Percentiles rank a stretch among this genome's conserved stretches.
Conservation (phyloP, 1,140 invertebrate species). For the Pseudomyrmex flavicornis region DNA sequence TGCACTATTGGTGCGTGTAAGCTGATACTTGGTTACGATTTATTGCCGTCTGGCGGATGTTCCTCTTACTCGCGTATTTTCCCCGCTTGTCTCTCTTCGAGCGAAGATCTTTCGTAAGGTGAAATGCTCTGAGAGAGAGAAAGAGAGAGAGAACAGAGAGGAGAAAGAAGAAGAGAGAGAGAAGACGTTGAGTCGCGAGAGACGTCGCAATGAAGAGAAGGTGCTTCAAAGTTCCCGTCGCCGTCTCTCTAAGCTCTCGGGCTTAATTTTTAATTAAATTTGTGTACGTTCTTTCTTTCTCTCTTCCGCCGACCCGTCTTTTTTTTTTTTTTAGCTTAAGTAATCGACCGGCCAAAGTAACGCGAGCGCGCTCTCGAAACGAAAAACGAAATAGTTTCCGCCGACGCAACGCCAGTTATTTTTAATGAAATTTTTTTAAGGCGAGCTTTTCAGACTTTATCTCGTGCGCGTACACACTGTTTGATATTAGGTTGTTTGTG, state of each 20-base stretch:
- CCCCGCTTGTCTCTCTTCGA: conserved; percentile 34
- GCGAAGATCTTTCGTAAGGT: conserved; percentile 3
- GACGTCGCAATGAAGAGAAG: background rate
- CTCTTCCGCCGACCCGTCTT: background rate
- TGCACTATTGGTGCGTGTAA: conserved; percentile 48
- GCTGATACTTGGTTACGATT: conserved; percentile 59
- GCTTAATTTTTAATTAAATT: conserved; percentile 59
- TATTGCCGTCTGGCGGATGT: conserved; percentile 61
- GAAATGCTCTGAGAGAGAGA: background rate
- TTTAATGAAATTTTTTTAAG: conserved; percentile 47
- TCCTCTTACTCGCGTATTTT: conserved; percentile 59
- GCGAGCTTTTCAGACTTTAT: background rate
- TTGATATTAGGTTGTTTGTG: conserved; percentile 4
- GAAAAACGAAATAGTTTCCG: conserved; percentile 31
- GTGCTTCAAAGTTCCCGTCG: conserved; percentile 33
- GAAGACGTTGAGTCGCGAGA: background rate
- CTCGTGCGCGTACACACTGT: background rate
- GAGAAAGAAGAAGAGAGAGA: background rate
- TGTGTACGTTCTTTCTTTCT: background rate
- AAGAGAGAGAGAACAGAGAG: background rate
- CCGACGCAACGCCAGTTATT: conserved; percentile 4
- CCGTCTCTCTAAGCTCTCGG: conserved; percentile 36
- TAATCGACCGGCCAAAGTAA: conserved; percentile 22
- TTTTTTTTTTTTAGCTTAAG: conserved; percentile 11
- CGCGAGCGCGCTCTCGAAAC: background rate